Evolutionary conservation across 2,797 vertebrate genomes (phyloP).

Genomic region (Macrochelys suwanniensis): DNA sequence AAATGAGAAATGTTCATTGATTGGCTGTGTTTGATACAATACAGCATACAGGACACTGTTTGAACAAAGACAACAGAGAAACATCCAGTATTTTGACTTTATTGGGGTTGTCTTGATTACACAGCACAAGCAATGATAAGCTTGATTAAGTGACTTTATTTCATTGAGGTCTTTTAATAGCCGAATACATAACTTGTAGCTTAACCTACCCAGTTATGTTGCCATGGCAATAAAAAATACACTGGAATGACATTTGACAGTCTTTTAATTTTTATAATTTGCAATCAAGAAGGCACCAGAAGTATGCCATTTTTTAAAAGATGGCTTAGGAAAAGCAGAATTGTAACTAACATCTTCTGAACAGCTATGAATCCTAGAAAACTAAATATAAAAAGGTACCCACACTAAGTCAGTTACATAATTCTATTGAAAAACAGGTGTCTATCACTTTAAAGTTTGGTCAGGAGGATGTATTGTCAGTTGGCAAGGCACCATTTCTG

Average conservation of each 20-base stretch:
- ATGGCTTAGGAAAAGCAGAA: conserved; percentile 51
- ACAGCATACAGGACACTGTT: neutral
- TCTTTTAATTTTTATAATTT: conserved; percentile 78
- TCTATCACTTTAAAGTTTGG: neutral
- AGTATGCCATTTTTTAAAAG: conserved; percentile 58
- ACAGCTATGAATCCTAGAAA: neutral
- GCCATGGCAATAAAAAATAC: conserved; percentile 72
- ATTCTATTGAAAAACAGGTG: neutral
- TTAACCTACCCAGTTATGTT: conserved; percentile 75
- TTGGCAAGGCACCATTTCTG: neutral
- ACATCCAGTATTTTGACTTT: conserved; percentile 52
- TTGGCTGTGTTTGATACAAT: neutral
- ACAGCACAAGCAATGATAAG: conserved; percentile 51
- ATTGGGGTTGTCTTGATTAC: conserved; percentile 64
- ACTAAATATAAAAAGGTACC: neutral
- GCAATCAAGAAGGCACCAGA: conserved; percentile 51
- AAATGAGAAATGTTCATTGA: conserved; percentile 27
- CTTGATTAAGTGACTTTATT: conserved; percentile 77
- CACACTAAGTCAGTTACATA: neutral
- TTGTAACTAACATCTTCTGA: conserved; percentile 8
- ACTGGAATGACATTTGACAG: conserved; percentile 72
- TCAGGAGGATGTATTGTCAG: neutral
- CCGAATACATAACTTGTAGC: conserved; percentile 72
- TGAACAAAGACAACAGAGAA: conserved; percentile 21
- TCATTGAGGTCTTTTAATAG: conserved; percentile 74